A percentile compares a stretch with the other conserved stretches of the same genome.
These are phyloP conservation scores for Oopsacas minuta DNA, from an alignment of 37 sponge, comb jelly and placozoan species.

Conservation along the genomic window DNA sequence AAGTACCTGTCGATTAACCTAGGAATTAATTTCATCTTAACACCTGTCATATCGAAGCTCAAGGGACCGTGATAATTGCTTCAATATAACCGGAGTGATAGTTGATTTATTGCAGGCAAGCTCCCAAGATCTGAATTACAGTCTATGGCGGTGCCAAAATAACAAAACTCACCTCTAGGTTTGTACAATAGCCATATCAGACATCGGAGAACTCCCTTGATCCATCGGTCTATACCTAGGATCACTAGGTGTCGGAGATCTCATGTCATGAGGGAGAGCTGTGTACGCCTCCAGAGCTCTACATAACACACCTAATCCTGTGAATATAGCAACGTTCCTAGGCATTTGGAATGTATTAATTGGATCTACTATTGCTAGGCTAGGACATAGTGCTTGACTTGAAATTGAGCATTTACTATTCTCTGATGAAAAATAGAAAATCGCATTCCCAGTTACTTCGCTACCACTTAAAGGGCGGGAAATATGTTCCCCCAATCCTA, in stretches of 20 bases:
- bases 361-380: conserved; percentile 62
- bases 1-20: neutral
- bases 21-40: no score
- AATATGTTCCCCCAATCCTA: conserved; percentile 49
- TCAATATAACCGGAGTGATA: no score
- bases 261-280: conserved; percentile 58
- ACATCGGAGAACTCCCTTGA: conserved; percentile 84
- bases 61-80: neutral
- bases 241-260: conserved; percentile 42
- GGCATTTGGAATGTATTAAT: conserved; percentile 61
- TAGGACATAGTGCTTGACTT: conserved; percentile 45
- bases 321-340: conserved; percentile 54
- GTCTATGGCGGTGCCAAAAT: no score
- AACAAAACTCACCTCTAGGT: conserved; percentile 26
- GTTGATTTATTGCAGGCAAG: no score
- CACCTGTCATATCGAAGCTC: no score
- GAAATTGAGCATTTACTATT: conserved; percentile 44
- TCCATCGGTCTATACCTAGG: conserved; percentile 59
- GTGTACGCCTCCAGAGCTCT: conserved; percentile 80
- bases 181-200: conserved; percentile 63
- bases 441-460: conserved; percentile 71
- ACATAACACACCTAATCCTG: conserved; percentile 84
- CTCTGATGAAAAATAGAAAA: conserved; percentile 62
- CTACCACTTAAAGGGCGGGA: conserved; percentile 40
- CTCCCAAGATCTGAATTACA: no score